These are phyloP conservation scores for Euglossa dilemma DNA, from an alignment of 1,140 invertebrate species.

Conservation along the genomic window DNA sequence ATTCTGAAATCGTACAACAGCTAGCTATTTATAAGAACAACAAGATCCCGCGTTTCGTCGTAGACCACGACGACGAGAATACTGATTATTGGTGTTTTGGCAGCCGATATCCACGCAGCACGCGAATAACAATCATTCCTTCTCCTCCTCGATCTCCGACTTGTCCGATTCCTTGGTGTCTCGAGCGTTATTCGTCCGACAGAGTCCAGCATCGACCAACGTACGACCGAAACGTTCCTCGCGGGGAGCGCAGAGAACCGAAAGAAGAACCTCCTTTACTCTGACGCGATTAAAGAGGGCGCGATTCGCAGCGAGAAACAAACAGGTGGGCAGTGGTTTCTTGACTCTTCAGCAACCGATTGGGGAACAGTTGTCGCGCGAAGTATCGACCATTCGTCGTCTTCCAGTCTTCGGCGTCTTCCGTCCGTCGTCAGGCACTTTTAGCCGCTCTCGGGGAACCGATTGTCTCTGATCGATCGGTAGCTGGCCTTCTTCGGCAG, in stretches of 20 bases:
- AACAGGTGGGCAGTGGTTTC: constrained; percentile 59
- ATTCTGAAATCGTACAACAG: constrained; percentile 28
- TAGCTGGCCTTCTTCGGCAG: neutral
- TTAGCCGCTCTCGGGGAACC: constrained; percentile 2
- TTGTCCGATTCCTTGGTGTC: neutral
- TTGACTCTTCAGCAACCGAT: constrained; percentile 18
- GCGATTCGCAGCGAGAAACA: constrained; percentile 2
- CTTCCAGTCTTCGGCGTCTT: neutral
- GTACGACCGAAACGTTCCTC: neutral
- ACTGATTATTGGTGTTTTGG: constrained; percentile 67
- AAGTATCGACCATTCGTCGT: constrained; percentile 22
- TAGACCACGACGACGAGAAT: constrained; percentile 48
- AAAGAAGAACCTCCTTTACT: neutral
- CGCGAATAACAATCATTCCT: constrained; percentile 50
- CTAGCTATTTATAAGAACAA: constrained; percentile 25
- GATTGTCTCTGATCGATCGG: neutral
- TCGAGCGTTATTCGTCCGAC: neutral
- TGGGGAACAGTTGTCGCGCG: neutral
- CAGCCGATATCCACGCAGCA: constrained; percentile 57
- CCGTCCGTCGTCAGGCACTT: constrained; percentile 53
- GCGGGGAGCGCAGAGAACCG: neutral
- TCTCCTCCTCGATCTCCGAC: constrained; percentile 14
- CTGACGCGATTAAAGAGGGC: neutral
- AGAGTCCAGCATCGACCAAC: constrained; percentile 30
- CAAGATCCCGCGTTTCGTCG: constrained; percentile 7